phyloP scores from a whole-genome alignment of 2,113 vertebrate genomes.

The Corythornis vintsioides region DNA sequence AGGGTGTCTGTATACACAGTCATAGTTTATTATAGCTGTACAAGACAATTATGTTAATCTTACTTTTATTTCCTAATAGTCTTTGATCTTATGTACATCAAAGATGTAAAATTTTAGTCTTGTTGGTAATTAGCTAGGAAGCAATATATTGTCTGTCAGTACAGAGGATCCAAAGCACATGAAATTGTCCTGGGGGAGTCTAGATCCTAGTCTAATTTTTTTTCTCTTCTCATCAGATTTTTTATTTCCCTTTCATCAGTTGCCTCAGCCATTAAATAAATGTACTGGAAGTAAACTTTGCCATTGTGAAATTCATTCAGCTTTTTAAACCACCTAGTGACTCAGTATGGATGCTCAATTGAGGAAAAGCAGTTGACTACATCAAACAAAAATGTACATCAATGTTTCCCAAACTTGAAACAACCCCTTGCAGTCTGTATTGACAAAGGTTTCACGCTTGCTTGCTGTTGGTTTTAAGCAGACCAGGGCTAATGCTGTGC shows the following conservation, averaged over 20 bases:
- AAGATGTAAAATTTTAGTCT: conserved; percentile 65
- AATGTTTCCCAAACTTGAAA: conserved; percentile 27
- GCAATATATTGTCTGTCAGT: conserved; percentile 59
- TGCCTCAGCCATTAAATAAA: conserved; percentile 54
- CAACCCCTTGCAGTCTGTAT: conserved; percentile 11
- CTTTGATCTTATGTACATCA: conserved; percentile 67
- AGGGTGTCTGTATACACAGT: neutral
- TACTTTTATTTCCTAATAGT: conserved; percentile 66
- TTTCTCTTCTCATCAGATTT: conserved; percentile 53
- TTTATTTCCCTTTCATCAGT: conserved; percentile 60
- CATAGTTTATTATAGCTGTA: conserved; percentile 54
- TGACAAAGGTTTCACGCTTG: neutral
- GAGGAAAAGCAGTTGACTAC: conserved; percentile 8
- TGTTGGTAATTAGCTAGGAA: conserved; percentile 65
- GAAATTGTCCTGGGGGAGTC: conserved; percentile 62
- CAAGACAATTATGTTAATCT: conserved; percentile 68
- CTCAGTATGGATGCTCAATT: conserved; percentile 36
- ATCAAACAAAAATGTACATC: conserved; percentile 43
- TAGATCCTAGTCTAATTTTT: conserved; percentile 51
- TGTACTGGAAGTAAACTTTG: conserved; percentile 47
- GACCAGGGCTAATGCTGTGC: conserved; percentile 16
- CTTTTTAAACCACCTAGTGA: conserved; percentile 45
- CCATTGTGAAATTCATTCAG: conserved; percentile 56
- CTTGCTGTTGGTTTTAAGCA: conserved; percentile 30
- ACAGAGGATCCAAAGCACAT: conserved; percentile 55